phyloP scores from a whole-genome alignment of 2,113 vertebrate species.

The Eptatretus burgeri region DNA sequence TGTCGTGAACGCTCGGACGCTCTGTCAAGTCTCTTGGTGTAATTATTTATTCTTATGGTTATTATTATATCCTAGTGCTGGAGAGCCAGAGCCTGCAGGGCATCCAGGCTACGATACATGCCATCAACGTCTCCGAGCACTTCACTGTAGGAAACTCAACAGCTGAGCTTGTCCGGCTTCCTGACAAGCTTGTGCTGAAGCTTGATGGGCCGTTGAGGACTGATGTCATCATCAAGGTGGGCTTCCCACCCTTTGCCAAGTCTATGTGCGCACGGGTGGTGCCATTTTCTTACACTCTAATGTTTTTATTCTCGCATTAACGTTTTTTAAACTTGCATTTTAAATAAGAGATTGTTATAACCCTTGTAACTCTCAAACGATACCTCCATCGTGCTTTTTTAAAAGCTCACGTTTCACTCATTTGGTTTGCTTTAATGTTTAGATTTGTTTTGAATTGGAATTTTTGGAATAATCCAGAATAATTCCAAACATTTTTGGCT shows the following conservation, averaged over 20 bases:
- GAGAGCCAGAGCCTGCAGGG: conserved; percentile 27
- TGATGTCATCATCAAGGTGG: conserved; percentile 63
- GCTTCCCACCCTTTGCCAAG: conserved; percentile 5
- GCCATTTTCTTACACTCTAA: background rate
- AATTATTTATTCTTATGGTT: too few species aligned
- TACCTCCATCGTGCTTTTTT: background rate
- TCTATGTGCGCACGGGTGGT: background rate
- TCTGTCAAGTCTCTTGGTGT: too few species aligned
- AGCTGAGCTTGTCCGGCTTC: conserved; percentile 35
- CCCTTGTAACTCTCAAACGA: background rate
- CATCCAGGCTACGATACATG: conserved; percentile 25
- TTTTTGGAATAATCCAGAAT: too few species aligned
- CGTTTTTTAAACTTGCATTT: background rate
- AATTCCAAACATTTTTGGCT: too few species aligned
- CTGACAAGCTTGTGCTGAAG: conserved; percentile 36
- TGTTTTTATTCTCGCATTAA: background rate
- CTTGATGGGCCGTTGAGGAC: conserved; percentile 36
- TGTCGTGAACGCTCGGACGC: too few species aligned
- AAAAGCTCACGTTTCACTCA: background rate
- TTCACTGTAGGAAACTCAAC: conserved; percentile 42
- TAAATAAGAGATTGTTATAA: background rate
- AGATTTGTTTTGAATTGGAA: background rate
- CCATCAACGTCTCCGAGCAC: conserved; percentile 23
- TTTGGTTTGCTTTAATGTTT: background rate
- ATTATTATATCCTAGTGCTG: background rate